Evolutionary conservation across 1,140 invertebrate species (phyloP).

Genomic region (Drosophila dunni): DNA sequence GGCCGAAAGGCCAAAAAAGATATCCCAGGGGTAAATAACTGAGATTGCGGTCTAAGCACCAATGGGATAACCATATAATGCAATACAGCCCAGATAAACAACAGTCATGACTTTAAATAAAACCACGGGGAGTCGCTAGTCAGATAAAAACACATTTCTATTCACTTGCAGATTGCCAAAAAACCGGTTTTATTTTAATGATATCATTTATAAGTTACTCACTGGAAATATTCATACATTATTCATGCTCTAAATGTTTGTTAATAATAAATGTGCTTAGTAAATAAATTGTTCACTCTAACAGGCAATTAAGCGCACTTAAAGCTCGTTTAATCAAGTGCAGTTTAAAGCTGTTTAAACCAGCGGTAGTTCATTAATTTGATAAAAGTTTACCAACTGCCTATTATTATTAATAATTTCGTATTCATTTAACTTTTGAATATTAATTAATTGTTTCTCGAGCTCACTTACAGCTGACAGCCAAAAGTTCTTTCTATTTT

Average conservation of each 20-base stretch:
- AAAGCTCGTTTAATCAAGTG: background rate
- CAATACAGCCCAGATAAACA: conserved; percentile 13
- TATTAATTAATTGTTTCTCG: too few relatives aligned
- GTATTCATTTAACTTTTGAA: too few relatives aligned
- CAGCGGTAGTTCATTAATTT: too few relatives aligned
- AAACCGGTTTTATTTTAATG: conserved; percentile 7
- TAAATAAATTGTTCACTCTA: conserved; percentile 6
- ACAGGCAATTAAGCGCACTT: conserved; percentile 7
- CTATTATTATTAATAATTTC: background rate
- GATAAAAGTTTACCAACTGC: too few relatives aligned
- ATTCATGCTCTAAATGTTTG: background rate
- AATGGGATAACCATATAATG: conserved; percentile 25
- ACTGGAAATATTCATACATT: background rate
- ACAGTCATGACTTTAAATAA: conserved; percentile 18
- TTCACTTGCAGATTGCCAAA: background rate
- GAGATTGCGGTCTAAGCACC: conserved; percentile 48
- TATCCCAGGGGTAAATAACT: conserved; percentile 40
- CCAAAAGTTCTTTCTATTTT: background rate
- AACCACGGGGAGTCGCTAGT: background rate
- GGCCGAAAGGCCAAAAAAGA: conserved; percentile 18
- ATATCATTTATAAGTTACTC: background rate
- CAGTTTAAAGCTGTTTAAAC: background rate
- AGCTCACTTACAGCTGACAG: too few relatives aligned
- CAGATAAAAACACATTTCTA: background rate
- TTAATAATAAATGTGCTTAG: background rate